A percentile compares a stretch with the other conserved stretches of the same genome.
phyloP scores from a whole-genome alignment of 30 jellyfish, hydroid and myxozoan genomes.

The Aurelia sp. region DNA sequence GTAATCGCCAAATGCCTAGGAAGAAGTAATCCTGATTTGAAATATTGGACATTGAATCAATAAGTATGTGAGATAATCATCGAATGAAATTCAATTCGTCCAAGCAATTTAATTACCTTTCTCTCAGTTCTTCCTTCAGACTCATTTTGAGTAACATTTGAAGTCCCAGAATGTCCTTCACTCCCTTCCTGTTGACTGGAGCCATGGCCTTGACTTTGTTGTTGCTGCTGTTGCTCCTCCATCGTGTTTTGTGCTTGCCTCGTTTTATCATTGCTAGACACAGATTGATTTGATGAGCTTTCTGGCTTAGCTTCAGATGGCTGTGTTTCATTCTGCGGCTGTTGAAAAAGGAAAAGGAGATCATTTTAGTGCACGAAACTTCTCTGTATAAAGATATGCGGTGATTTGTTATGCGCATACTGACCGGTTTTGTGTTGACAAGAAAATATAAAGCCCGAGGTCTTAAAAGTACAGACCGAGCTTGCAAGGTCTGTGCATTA shows the following conservation, averaged over 20 bases:
- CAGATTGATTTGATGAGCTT: slow-evolving; percentile 5
- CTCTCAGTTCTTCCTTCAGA: neutral
- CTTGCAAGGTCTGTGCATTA: no score
- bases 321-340: slow-evolving; percentile 15
- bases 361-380: neutral
- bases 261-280: neutral
- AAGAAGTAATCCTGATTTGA: no score
- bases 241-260: slow-evolving; percentile 27
- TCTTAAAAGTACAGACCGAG: no score
- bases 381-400: no score
- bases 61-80: no score
- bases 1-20: no score
- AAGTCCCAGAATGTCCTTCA: slow-evolving; percentile 63
- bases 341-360: neutral
- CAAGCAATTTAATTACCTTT: neutral
- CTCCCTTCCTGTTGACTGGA: slow-evolving; percentile 53
- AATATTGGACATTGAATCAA: no score
- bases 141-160: slow-evolving; percentile 28
- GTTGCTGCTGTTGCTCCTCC: slow-evolving; percentile 58
- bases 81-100: no score
- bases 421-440: no score
- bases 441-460: no score
- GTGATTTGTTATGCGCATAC: no score
- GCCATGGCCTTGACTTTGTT: slow-evolving; percentile 44
- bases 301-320: slow-evolving; percentile 50